Evolutionary conservation across 2,113 vertebrate genomes (phyloP).

Genomic region (Pelecanoides urinatrix): DNA sequence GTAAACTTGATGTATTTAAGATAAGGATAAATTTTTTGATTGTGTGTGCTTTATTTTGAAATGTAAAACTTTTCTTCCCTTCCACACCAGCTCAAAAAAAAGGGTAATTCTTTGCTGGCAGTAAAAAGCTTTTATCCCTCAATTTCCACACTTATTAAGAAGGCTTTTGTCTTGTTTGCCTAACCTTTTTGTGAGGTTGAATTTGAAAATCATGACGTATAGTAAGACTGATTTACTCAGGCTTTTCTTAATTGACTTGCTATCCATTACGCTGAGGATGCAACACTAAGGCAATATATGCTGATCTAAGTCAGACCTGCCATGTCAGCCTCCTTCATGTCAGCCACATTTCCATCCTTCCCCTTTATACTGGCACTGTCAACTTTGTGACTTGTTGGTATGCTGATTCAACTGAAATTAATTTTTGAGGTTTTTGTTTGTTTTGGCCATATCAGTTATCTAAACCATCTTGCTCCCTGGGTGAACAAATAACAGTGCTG

Average conservation of each 20-base stretch:
- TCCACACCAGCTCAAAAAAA: neutral
- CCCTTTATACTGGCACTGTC: neutral
- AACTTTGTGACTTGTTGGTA: neutral
- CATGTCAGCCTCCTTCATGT: neutral
- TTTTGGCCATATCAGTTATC: neutral
- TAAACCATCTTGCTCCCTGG: neutral
- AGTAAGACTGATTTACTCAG: neutral
- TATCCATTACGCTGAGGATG: neutral
- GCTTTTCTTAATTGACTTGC: neutral
- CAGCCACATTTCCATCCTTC: neutral
- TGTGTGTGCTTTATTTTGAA: neutral
- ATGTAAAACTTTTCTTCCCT: neutral
- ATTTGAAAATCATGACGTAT: fast-evolving
- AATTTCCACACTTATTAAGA: neutral
- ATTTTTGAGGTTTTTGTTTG: neutral
- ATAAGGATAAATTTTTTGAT: neutral
- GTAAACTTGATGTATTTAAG: neutral
- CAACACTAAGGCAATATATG: neutral
- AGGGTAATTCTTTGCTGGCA: neutral
- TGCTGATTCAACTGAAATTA: neutral
- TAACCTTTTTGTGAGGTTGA: neutral
- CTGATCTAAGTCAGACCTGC: neutral
- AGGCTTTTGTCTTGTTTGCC: neutral
- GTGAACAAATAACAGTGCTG: neutral
- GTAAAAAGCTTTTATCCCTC: neutral